Evolutionary conservation across 1,140 invertebrate genomes (phyloP), one percentile per base, ranked within the genome.

Genomic region (Drosophila pseudoananassae): DNA sequence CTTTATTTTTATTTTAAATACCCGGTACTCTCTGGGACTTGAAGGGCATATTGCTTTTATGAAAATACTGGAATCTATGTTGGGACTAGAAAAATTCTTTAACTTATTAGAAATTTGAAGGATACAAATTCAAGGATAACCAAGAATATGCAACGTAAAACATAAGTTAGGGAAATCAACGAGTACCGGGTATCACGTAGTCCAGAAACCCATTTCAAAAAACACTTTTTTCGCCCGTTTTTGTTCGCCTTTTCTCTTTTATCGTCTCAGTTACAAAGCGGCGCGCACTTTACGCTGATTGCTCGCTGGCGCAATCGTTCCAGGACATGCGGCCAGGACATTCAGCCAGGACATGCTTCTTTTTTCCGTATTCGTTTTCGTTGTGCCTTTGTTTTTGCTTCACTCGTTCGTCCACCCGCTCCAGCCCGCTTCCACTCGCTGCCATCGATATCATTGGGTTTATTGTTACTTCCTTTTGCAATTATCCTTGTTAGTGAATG

Each of bases 401-500:
- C 36, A 4, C 50, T 38, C 27, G 25, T 25, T 1, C 14, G 0
- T 17, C 3, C 15, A 9, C n/a, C 15, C 15, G n/a, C 4, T 43
- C n/a, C 40, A 17, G 40, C 43, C 7, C 3, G 7, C 8, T 17
- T 29, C 29, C 47, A 49, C 36, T 15, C 40, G 31, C 33, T 20
- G 23, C 56, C 70, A 88, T 88, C 84, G 78, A 88, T 88, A 83
- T 76, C 76, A 88, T 88, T 79, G 71, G 78, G 83, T 88, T 88
- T 88, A 88, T 88, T 88, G 83, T 88, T 88, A 83, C 83, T 88
- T 88, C 83, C 83, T 69, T 77, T 83, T 76, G 84, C 84, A 88
- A 88, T 88, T 88, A 88, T 89, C 76, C 84, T 79, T 83, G 83
- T 79, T 88, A 88, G 83, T 79, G 40, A 9, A 43, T 73, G 71